Conservation (phyloP, 1,140 invertebrate species). For the Brachionus calyciflorus region DNA sequence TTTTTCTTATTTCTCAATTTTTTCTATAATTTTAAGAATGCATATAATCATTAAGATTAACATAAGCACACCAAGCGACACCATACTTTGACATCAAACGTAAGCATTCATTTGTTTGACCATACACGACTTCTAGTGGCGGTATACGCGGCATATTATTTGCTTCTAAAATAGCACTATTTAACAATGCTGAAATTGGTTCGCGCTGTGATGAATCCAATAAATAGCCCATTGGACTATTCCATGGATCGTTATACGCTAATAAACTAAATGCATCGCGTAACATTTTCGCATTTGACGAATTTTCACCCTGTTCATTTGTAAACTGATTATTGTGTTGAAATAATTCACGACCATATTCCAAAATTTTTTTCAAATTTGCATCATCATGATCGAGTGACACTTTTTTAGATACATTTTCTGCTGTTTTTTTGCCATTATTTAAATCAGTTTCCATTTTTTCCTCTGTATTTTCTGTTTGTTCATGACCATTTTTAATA, state of each 20-base stretch:
- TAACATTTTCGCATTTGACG: conserved; percentile 85
- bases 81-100: conserved; percentile 82
- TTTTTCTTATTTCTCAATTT: conserved; percentile 15
- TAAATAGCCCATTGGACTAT: conserved; percentile 89
- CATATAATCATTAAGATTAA: conserved; percentile 63
- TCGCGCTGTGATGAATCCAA: conserved; percentile 85
- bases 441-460: conserved; percentile 51
- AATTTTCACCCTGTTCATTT: conserved; percentile 76
- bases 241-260: conserved; percentile 95
- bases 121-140: conserved; percentile 82
- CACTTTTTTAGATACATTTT: conserved; percentile 57
- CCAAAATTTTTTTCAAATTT: conserved; percentile 73
- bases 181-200: conserved; percentile 86
- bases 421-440: conserved; percentile 47
- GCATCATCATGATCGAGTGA: conserved; percentile 76
- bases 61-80: conserved; percentile 88
- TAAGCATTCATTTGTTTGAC: conserved; percentile 81
- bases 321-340: conserved; percentile 79
- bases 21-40: conserved; percentile 51
- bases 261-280: conserved; percentile 94
- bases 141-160: conserved; percentile 81
- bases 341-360: conserved; percentile 88
- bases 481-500: conserved; percentile 52
- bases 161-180: conserved; percentile 93
- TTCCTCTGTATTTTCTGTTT: conserved; percentile 50